Conservation (phyloP, 2,797 vertebrate genomes). For the Cyprinodon diabolis region DNA sequence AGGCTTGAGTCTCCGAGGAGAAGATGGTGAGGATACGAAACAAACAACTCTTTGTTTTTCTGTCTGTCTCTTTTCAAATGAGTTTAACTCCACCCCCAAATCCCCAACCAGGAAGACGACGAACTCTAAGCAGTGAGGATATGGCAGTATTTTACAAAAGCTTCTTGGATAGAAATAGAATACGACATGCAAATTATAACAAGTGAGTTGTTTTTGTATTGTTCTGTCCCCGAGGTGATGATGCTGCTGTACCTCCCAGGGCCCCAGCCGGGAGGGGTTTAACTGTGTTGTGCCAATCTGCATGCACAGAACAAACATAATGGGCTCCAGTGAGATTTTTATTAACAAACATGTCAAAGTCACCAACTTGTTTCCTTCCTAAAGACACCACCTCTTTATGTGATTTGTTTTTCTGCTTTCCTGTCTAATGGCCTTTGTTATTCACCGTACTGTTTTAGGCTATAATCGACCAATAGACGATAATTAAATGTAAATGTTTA, state of each 20-base stretch:
- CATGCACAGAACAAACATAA: conserved; percentile 4
- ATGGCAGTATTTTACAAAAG: conserved; percentile 96
- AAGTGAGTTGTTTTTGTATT: conserved; percentile 79
- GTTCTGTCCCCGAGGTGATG: not conserved
- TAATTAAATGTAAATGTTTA: not conserved
- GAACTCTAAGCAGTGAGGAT: conserved; percentile 85
- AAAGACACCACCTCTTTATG: conserved; percentile 3
- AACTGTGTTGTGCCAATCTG: not conserved
- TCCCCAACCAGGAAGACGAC: conserved; percentile 83
- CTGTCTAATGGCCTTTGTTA: not conserved
- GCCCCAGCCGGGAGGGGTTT: conserved; percentile 7
- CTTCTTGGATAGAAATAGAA: conserved; percentile 90
- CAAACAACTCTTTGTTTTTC: not conserved
- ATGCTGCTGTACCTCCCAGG: not conserved
- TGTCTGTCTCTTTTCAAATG: not conserved
- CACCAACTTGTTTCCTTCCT: conserved; percentile 9
- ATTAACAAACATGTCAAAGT: conserved; percentile 28
- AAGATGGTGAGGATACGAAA: conserved; percentile 81
- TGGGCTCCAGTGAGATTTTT: conserved; percentile 11
- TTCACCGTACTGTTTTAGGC: conserved; percentile 2
- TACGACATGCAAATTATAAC: conserved; percentile 90
- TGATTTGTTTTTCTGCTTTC: not conserved
- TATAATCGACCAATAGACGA: not conserved
- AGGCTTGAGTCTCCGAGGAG: conserved; percentile 80
- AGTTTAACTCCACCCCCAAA: no score